These are phyloP conservation scores for Myioborus melanocephalus DNA, from an alignment of 2,797 vertebrate genomes.

Conservation along the genomic window DNA sequence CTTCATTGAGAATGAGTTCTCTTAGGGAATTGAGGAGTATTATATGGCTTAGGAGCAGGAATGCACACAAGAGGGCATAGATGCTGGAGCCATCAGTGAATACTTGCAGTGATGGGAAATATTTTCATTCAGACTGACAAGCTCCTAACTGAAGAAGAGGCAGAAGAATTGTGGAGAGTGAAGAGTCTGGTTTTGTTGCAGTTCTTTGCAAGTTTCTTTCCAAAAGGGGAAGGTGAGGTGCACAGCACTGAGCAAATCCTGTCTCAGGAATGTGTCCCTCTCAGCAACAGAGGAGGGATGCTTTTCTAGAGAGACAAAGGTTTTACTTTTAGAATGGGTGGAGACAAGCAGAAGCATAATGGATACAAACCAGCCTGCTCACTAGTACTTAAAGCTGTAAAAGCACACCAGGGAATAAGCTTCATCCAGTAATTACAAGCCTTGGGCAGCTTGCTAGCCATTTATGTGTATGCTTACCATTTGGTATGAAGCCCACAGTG, in stretches of 20 bases:
- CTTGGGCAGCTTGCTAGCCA: conserved; percentile 2
- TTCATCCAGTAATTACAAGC: conserved; percentile 1
- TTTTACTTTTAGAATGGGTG: neutral
- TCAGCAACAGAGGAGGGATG: neutral
- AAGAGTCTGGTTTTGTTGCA: conserved; percentile 17
- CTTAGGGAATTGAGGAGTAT: neutral
- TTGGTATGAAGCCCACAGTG: conserved; percentile 5
- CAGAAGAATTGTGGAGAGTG: neutral
- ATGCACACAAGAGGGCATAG: neutral
- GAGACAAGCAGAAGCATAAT: neutral
- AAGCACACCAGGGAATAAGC: neutral
- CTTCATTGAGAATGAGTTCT: neutral
- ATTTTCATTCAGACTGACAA: neutral
- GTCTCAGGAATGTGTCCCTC: neutral
- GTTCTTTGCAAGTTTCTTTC: conserved; percentile 12
- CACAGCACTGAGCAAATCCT: neutral
- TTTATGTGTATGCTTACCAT: neutral
- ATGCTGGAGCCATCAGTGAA: neutral
- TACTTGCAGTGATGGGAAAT: neutral
- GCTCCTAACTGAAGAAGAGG: neutral
- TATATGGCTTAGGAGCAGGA: neutral
- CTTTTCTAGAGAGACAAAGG: neutral
- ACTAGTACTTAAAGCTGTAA: neutral
- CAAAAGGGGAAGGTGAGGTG: neutral
- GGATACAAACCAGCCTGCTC: neutral